Base-by-base conservation (phyloP, 1,140 invertebrate genomes). In the Drosophila triauraria region DNA sequence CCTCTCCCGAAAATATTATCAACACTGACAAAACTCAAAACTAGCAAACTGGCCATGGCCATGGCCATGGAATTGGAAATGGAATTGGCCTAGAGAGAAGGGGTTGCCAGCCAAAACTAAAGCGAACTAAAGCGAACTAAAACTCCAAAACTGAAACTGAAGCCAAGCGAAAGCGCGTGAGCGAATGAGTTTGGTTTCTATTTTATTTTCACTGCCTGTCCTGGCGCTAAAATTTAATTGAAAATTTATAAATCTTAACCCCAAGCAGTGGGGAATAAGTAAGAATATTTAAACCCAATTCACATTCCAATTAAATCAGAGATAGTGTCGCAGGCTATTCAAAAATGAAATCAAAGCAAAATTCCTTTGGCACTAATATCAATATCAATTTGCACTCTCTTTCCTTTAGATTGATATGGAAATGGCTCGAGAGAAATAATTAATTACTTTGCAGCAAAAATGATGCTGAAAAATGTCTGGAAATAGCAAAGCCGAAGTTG, bases 181-280 rank as follows among this genome's bases (percentile, higher is more conserved):
- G 44, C 78, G 69, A 75, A 79, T 82, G 65, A 74, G 60, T 61
- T 80, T 63, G 56, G 35, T 48, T 43, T 30, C 23, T 12, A 40
- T 35, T 64, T 32, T 27, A 47, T 43, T 30, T 38, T 25, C 35
- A 3, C 17, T 12, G 7, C 15, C 25, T 17, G 20, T 27, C 27
- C 9, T 40, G 12, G 51, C 48, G 25, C 61, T n/a, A 27, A 74
- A 86, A 79, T 77, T 76, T 76, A 86, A 86, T 86, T 87, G 76
- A 80, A 82, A 86, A 69, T 65, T 47, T 47, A 63, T 79, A 43
- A 62, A 79, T 64, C 35, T 75, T 87, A 87, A 86, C 82, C 82
- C 82, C 3, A 38, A 59, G 35, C 20, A 51, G 9, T 8, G 20
- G n/a, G n/a, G n/a, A 25, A 27, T 6, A 30, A 30, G 6, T 30